phyloP scores from a whole-genome alignment of 2,113 vertebrate genomes.

The Gavia stellata region DNA sequence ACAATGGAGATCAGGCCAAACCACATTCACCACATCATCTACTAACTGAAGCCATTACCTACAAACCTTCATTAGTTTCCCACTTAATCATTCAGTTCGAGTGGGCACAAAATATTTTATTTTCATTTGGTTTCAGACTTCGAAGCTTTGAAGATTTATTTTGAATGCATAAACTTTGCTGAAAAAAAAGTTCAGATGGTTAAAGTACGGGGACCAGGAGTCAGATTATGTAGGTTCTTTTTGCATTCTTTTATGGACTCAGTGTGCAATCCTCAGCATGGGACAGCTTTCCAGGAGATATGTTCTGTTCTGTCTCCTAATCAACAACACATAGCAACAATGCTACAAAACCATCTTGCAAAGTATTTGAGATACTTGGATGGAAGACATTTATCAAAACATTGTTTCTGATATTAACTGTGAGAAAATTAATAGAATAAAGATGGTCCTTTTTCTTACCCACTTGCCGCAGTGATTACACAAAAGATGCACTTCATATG shows the following conservation, averaged over 20 bases:
- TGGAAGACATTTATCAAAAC: not conserved
- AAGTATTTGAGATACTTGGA: not conserved
- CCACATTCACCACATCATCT: not conserved
- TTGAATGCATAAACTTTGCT: not conserved
- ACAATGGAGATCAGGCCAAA: not conserved
- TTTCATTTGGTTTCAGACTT: not conserved
- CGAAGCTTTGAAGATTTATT: not conserved
- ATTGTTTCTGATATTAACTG: not conserved
- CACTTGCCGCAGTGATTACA: not conserved
- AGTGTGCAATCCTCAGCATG: not conserved
- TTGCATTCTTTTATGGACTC: not conserved
- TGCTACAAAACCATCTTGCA: not conserved
- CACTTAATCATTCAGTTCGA: not conserved
- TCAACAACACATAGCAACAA: not conserved
- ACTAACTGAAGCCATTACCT: not conserved
- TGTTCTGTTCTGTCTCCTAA: not conserved
- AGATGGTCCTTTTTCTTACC: not conserved
- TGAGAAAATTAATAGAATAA: slow-evolving; percentile 1
- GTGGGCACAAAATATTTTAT: not conserved
- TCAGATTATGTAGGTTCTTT: not conserved
- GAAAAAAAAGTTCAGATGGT: not conserved
- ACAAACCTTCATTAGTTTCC: not conserved
- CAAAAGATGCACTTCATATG: not conserved
- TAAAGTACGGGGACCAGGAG: not conserved
- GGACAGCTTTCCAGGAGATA: not conserved